Evolutionary conservation across 1,140 invertebrate genomes (phyloP), one percentile per base, ranked within the genome.

Genomic region (Drosophila santomea): DNA sequence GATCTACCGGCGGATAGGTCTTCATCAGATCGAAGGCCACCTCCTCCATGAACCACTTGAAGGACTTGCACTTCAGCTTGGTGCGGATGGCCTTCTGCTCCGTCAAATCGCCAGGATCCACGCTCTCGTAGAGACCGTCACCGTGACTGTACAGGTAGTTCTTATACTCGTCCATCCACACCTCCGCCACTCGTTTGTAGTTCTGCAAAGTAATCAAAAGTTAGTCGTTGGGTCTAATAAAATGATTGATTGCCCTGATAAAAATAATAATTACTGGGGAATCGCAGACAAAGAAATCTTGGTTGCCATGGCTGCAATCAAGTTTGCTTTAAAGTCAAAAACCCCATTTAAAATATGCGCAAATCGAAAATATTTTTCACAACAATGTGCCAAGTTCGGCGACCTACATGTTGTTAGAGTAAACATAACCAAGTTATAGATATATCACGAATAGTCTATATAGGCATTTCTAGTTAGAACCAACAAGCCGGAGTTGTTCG

Each of bases 91-190:
- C 95, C 76, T 94, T 95, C 92, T 98, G 97, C 63, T 95, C 94
- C 0, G 94, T 94, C 20, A 99, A 90, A 93, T 99, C 96, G 1
- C 98, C 98, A 12, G 96, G 94, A 92, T 97, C 94, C 3, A 97
- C 94, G 12, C 93, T 91, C 23, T 94, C 94, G 88, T 98, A 97
- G 82, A 97, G 95, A 3, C 85, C 84, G 0, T 97, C 96, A 14
- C 95, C 93, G 11, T 96, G 94, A 45, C 94, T 93, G 92, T 99
- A 99, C 62, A 99, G 92, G 91, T 96, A 96, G 72, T 98, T 94
- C n/a, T 97, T 97, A 91, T 98, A 99, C 81, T 98, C 97, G 92
- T 99, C 98, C 98, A 99, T 99, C 99, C 99, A 99, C 1, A 99
- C 98, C 91, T 99, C 97, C 2, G 97, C 98, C 4, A 98, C 96